These are phyloP conservation scores for Perodicticus potto DNA, from an alignment of 2,797 vertebrate species.

Conservation along the genomic window DNA sequence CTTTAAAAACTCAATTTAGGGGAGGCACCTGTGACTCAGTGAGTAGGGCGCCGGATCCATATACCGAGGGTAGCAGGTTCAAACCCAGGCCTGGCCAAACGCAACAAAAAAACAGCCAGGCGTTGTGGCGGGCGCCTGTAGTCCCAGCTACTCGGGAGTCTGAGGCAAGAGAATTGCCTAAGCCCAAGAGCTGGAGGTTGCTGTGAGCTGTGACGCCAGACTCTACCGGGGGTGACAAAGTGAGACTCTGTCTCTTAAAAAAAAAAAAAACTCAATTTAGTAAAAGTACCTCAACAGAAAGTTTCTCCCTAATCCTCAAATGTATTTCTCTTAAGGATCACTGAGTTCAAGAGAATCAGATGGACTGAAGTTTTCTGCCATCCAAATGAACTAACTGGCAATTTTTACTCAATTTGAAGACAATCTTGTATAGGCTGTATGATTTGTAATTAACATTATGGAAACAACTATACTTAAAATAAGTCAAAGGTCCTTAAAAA, in stretches of 20 bases:
- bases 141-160: too few relatives aligned
- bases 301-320: conserved; percentile 39
- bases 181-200: too few relatives aligned
- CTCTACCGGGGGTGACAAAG: too few relatives aligned
- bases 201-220: too few relatives aligned
- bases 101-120: too few relatives aligned
- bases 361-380: neutral
- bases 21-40: too few relatives aligned
- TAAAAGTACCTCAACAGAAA: neutral
- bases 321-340: conserved; percentile 29
- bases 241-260: too few relatives aligned
- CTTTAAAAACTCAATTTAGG: conserved; percentile 22
- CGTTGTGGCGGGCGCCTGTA: too few relatives aligned
- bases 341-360: conserved; percentile 17
- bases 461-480: conserved; percentile 53
- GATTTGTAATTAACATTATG: conserved; percentile 40
- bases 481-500: conserved; percentile 29
- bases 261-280: neutral
- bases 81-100: too few relatives aligned
- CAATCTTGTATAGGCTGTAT: neutral
- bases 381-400: neutral
- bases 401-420: conserved; percentile 9
- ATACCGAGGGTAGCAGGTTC: too few relatives aligned
- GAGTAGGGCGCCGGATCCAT: too few relatives aligned
- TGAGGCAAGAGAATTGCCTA: too few relatives aligned